Percentiles rank a stretch among this genome's conserved stretches.
These are phyloP conservation scores for Siniperca chuatsi DNA, from an alignment of 2,113 vertebrate genomes.

Conservation along the genomic window DNA sequence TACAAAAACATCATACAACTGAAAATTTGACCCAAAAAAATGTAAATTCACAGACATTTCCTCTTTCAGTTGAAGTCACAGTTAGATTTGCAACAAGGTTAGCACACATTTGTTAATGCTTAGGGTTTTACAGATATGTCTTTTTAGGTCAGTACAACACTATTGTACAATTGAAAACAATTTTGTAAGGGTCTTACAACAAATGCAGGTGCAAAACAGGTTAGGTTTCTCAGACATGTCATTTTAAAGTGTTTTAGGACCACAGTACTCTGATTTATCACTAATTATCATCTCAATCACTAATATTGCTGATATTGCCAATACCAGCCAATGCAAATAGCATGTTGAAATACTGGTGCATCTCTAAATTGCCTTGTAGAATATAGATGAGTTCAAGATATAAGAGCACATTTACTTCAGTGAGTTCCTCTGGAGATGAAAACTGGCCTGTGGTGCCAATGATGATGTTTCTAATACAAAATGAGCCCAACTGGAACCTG, in stretches of 20 bases:
- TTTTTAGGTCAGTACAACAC: background rate
- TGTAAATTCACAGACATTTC: background rate
- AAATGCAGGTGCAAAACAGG: background rate
- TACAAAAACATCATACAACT: background rate
- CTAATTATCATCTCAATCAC: background rate
- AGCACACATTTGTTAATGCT: background rate
- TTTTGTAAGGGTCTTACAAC: background rate
- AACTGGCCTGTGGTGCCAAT: slow-evolving; percentile 82
- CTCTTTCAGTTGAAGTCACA: background rate
- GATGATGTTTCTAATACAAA: slow-evolving; percentile 80
- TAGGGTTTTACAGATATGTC: background rate
- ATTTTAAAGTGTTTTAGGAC: background rate
- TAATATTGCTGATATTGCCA: background rate
- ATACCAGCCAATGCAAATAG: background rate
- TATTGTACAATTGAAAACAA: background rate
- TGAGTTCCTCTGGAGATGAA: slow-evolving; percentile 82
- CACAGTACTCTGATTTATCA: background rate
- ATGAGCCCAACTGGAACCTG: slow-evolving; percentile 86
- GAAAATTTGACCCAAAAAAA: background rate
- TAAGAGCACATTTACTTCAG: slow-evolving; percentile 70
- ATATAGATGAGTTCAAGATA: background rate
- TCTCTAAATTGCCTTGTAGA: background rate
- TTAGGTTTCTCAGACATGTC: background rate
- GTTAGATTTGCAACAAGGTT: background rate
- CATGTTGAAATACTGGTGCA: background rate